Evolutionary conservation across 1,140 invertebrate species (phyloP).

Genomic region (Bombus sylvicola): DNA sequence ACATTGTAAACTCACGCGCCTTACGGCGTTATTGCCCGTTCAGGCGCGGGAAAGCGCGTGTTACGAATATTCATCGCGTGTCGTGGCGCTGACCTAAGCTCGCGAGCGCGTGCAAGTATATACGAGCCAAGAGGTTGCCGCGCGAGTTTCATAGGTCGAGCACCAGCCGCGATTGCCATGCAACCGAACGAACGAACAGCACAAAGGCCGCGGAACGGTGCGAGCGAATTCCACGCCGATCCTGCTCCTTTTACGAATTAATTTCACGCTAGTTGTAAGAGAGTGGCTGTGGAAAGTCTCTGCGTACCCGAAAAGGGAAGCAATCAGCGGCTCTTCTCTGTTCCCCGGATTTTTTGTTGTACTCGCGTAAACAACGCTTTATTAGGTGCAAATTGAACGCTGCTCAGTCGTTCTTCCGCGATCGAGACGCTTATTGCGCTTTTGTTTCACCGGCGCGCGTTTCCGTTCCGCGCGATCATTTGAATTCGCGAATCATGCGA

Average conservation of each 20-base stretch:
- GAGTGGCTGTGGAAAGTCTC: conserved; percentile 29
- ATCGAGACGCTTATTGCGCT: conserved; percentile 41
- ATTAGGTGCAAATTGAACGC: conserved; percentile 69
- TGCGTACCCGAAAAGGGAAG: conserved; percentile 44
- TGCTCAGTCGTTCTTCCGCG: conserved; percentile 8
- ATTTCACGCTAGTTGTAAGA: conserved; percentile 14
- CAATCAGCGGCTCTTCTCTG: conserved; percentile 23
- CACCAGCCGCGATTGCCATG: conserved; percentile 43
- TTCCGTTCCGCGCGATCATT: conserved; percentile 50
- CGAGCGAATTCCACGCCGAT: conserved; percentile 2
- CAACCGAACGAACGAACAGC: conserved; percentile 15
- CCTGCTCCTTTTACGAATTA: conserved; percentile 38
- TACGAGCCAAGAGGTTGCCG: conserved; percentile 29
- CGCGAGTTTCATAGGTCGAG: conserved; percentile 32
- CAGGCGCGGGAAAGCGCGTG: conserved; percentile 1
- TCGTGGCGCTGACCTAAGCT: no score
- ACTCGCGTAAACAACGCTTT: conserved; percentile 45
- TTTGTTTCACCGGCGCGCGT: neutral
- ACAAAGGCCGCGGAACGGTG: neutral
- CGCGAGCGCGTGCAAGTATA: conserved; percentile 43
- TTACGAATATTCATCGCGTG: conserved; percentile 38
- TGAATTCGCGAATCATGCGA: conserved; percentile 53
- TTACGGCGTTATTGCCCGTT: neutral
- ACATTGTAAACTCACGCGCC: neutral
- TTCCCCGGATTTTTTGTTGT: neutral